phyloP scores from a whole-genome alignment of 2,113 vertebrate genomes.

The Dasyprocta punctata region DNA sequence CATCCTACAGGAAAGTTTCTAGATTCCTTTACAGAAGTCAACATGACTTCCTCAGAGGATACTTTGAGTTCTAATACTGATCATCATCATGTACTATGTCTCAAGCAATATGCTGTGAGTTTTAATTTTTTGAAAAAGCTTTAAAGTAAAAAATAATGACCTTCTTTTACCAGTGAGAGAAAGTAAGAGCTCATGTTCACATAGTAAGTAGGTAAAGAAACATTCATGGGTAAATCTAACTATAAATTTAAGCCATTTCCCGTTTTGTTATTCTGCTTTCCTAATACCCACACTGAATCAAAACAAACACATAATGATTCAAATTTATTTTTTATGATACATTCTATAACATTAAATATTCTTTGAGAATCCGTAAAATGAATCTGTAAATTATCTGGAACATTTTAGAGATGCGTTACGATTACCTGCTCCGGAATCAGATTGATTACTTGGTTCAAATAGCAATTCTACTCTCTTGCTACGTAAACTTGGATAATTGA shows the following conservation, averaged over 20 bases:
- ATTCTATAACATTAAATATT: background rate
- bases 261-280: background rate
- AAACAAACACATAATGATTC: background rate
- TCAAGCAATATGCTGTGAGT: background rate
- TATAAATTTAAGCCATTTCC: background rate
- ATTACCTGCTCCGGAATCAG: slow-evolving; percentile 2
- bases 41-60: background rate
- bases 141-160: slow-evolving; percentile 29
- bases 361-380: background rate
- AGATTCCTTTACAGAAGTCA: background rate
- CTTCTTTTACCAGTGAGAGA: slow-evolving; percentile 6
- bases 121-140: slow-evolving; percentile 14
- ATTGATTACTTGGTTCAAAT: background rate
- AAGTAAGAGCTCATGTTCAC: background rate
- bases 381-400: background rate
- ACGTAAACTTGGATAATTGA: background rate
- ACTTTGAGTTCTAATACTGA: background rate
- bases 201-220: background rate
- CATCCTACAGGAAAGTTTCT: background rate
- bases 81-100: background rate
- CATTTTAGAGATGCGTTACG: background rate
- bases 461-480: background rate
- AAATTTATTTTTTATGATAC: background rate
- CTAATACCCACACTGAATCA: background rate
- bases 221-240: background rate